Evolutionary conservation across 1,140 invertebrate species (phyloP).

Genomic region (Onthophagus taurus): DNA sequence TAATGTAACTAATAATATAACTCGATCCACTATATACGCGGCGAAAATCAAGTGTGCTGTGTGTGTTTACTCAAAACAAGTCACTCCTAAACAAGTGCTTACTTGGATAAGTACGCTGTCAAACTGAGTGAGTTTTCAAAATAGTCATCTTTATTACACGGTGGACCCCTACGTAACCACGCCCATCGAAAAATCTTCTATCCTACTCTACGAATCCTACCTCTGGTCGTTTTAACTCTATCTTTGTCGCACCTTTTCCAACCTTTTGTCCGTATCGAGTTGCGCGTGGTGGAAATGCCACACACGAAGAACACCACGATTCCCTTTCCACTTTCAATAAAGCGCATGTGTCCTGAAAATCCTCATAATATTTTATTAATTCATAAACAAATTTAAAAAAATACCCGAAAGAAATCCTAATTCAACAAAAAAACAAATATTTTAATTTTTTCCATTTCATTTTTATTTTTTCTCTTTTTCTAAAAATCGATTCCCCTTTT

Average conservation of each 20-base stretch:
- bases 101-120: constrained; percentile 38
- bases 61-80: constrained; percentile 9
- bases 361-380: too few species aligned
- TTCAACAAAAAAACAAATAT: too few species aligned
- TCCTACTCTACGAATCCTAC: too few species aligned
- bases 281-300: constrained; percentile 6
- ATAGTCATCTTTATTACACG: constrained; percentile 41
- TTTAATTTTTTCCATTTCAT: too few species aligned
- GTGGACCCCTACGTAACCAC: constrained; percentile 23
- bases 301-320: too few species aligned
- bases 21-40: not conserved
- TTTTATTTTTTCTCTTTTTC: constrained; percentile 7
- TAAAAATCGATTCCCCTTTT: constrained; percentile 12
- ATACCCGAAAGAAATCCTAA: too few species aligned
- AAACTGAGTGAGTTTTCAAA: constrained; percentile 42
- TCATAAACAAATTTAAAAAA: too few species aligned
- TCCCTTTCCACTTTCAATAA: too few species aligned
- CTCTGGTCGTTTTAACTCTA: constrained; percentile 14
- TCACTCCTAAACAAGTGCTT: constrained; percentile 30
- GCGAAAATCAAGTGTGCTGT: not conserved
- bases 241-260: constrained; percentile 4
- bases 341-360: too few species aligned
- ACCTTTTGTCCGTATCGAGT: not conserved
- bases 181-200: constrained; percentile 25
- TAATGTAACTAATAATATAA: not conserved